These are phyloP conservation scores for Vidua macroura DNA, from an alignment of 2,113 vertebrate species.

Conservation along the genomic window DNA sequence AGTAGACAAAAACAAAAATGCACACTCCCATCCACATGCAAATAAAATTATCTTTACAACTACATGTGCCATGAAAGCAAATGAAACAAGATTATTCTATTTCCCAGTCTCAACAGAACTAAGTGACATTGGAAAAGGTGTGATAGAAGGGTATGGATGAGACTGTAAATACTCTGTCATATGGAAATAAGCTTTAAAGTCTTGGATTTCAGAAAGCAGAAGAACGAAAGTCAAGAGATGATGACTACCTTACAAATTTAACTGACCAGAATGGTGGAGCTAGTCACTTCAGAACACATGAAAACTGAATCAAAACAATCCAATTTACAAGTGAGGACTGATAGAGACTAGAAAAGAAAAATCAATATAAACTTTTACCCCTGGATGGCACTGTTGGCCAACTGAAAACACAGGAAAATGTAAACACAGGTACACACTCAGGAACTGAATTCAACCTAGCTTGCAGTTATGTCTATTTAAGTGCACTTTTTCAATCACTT, in stretches of 20 bases:
- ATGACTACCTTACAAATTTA: background rate
- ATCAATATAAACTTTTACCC: background rate
- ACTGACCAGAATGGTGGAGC: background rate
- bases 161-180: background rate
- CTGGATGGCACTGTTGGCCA: constrained; percentile 66
- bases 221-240: background rate
- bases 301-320: background rate
- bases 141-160: background rate
- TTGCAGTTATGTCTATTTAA: background rate
- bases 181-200: background rate
- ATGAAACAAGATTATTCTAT: background rate
- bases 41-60: background rate
- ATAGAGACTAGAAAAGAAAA: background rate
- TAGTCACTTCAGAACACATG: background rate
- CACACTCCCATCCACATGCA: background rate
- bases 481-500: background rate
- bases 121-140: background rate
- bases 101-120: background rate
- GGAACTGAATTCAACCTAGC: background rate
- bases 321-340: background rate
- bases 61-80: background rate
- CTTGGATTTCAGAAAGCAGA: background rate
- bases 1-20: background rate
- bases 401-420: background rate
- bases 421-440: background rate